Percentiles rank a stretch among this genome's conserved stretches.
Evolutionary conservation across 2,113 vertebrate species (phyloP).

Genomic region (Ctenodactylus gundi): DNA sequence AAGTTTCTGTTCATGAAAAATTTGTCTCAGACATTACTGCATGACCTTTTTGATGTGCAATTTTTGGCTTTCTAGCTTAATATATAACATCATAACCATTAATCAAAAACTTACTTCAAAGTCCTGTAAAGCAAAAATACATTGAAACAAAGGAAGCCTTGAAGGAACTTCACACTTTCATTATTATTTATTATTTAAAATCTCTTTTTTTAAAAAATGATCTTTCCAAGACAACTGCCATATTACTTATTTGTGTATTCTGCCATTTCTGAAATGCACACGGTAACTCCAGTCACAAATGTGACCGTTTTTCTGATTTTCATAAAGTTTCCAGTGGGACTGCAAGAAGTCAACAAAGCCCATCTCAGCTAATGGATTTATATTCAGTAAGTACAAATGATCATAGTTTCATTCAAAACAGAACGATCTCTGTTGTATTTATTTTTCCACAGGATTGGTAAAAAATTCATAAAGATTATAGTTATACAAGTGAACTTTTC

Average conservation of each 20-base stretch:
- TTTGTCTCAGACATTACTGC: background rate
- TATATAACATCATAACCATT: slow-evolving; percentile 1
- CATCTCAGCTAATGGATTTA: slow-evolving; percentile 19
- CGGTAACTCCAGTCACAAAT: background rate
- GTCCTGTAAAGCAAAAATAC: slow-evolving; percentile 9
- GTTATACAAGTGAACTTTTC: background rate
- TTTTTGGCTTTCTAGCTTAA: slow-evolving; percentile 18
- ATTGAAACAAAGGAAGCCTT: background rate
- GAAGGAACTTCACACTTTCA: background rate
- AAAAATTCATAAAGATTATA: slow-evolving; percentile 49
- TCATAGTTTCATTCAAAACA: slow-evolving; percentile 8
- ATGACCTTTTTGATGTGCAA: background rate
- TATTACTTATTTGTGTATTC: background rate
- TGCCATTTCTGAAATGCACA: slow-evolving; percentile 22
- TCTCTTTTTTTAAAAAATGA: background rate
- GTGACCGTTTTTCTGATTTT: slow-evolving; percentile 33
- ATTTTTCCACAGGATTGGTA: slow-evolving; percentile 7
- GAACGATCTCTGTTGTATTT: slow-evolving; percentile 37
- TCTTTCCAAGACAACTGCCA: slow-evolving; percentile 13
- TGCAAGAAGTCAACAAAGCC: slow-evolving; percentile 37
- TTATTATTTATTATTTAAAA: background rate
- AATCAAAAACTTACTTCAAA: slow-evolving; percentile 13
- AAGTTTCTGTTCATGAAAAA: background rate
- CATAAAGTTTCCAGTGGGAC: background rate
- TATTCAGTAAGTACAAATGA: slow-evolving; percentile 50